Evolutionary conservation across 2,113 vertebrate genomes (phyloP), one percentile per base, ranked within the genome.

Genomic region (Gallinago undulata): DNA sequence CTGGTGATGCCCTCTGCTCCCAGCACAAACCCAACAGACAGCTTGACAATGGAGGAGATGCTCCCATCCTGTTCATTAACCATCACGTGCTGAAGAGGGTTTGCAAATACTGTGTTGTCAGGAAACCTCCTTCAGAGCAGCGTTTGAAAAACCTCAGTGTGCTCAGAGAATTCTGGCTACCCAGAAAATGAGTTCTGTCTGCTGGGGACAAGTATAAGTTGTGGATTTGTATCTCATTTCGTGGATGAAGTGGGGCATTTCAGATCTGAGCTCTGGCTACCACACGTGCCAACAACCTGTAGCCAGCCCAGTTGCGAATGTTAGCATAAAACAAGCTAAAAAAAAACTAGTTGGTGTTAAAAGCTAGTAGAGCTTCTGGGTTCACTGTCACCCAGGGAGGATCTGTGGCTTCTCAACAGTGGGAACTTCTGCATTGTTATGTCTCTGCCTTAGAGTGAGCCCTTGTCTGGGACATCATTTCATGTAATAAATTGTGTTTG

Each of bases 201-300:
- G 27, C 41, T 79, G 48, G 35, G 47, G 27, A 41, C 12, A 5
- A 19, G 13, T 62, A 10, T 31, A 30, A 3, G 24, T 45, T 51
- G 31, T 59, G 75, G 47, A 25, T 56, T 17, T 68, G 27, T 79
- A 13, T 17, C 18, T 4, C 9, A 27, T 51, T 27, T 27, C 90
- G 41, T 80, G 30, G 35, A 41, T 82, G 19, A 84, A 74, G 27
- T 39, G 43, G 33, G 16, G 17, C 41, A 35, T 72, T 73, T 85
- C 53, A 73, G 35, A 56, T 56, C 62, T 80, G 90, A 88, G 48
- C 45, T 92, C 39, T 94, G 79, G 62, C 30, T 75, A 76, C 27
- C 2, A 2, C 21, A 15, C 0, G 0, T 68, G 37, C 39, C 22
- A 69, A 50, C 35, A 57, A 5, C n/a, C n/a, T 2, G 0, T 79